phyloP scores from a whole-genome alignment of 2,797 vertebrate species.

The Chloroceryle inda region DNA sequence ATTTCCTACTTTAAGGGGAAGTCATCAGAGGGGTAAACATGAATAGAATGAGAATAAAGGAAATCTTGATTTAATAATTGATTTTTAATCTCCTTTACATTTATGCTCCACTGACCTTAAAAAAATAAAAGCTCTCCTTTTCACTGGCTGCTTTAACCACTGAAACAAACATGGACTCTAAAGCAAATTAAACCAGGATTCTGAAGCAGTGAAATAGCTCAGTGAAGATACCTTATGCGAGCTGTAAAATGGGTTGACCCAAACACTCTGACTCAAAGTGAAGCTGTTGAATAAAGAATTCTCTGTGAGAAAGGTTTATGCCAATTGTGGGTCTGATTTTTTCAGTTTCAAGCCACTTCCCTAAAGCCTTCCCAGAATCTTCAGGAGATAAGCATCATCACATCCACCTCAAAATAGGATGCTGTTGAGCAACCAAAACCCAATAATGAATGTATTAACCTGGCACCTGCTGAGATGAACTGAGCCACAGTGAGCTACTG shows the following conservation, averaged over 20 bases:
- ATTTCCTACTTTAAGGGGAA: slow-evolving; percentile 25
- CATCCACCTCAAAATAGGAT: background rate
- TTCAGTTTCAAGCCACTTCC: background rate
- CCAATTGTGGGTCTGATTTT: background rate
- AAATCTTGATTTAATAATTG: slow-evolving; percentile 38
- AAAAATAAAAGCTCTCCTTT: background rate
- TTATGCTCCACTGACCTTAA: slow-evolving; percentile 21
- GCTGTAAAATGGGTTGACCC: background rate
- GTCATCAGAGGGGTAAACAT: background rate
- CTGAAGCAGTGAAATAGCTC: background rate
- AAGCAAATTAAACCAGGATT: background rate
- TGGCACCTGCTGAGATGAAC: background rate
- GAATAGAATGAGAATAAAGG: background rate
- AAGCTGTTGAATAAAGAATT: background rate
- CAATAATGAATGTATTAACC: background rate
- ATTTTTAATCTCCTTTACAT: slow-evolving; percentile 38
- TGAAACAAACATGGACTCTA: slow-evolving; percentile 18
- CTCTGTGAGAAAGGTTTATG: background rate
- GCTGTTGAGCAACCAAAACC: rapidly evolving
- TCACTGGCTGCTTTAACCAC: background rate
- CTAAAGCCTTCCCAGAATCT: background rate
- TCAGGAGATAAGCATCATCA: background rate
- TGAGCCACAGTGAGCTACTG: background rate
- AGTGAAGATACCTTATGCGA: background rate
- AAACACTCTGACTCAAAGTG: background rate